Percentiles rank a stretch among this genome's conserved stretches.
Evolutionary conservation across 2,113 vertebrate genomes (phyloP).

Genomic region (Diglossa brunneiventris): DNA sequence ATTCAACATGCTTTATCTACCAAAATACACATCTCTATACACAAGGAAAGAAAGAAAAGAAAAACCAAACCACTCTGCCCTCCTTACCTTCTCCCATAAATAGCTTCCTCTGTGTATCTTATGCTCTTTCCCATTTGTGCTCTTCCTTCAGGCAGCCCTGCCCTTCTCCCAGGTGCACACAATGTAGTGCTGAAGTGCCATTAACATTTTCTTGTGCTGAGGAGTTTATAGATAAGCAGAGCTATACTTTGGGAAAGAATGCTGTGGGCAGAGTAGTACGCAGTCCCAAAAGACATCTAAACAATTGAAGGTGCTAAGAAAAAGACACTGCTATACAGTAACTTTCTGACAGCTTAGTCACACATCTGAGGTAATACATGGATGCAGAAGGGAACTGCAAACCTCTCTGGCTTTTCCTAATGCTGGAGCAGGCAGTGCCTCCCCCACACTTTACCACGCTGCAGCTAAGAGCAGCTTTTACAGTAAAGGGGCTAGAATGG

Average conservation of each 20-base stretch:
- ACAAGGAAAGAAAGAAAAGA: neutral
- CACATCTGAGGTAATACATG: neutral
- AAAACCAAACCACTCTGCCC: neutral
- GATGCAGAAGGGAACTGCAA: neutral
- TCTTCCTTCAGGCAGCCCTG: neutral
- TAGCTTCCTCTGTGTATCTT: neutral
- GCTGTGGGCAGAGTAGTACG: neutral
- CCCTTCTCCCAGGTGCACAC: neutral
- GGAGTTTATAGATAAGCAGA: neutral
- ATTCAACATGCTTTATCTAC: neutral
- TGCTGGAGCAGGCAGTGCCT: accelerated
- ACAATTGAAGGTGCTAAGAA: neutral
- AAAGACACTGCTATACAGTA: neutral
- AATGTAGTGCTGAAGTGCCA: neutral
- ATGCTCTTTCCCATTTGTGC: neutral
- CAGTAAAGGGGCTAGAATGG: neutral
- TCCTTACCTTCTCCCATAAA: neutral
- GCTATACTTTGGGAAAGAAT: neutral
- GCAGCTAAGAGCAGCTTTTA: neutral
- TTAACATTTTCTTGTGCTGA: neutral
- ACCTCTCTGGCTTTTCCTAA: neutral
- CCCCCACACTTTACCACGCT: neutral
- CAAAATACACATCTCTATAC: neutral
- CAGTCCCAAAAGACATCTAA: neutral
- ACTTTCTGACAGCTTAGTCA: neutral